Evolutionary conservation across 2,113 vertebrate species (phyloP).

Genomic region (Brevimyrus niger): DNA sequence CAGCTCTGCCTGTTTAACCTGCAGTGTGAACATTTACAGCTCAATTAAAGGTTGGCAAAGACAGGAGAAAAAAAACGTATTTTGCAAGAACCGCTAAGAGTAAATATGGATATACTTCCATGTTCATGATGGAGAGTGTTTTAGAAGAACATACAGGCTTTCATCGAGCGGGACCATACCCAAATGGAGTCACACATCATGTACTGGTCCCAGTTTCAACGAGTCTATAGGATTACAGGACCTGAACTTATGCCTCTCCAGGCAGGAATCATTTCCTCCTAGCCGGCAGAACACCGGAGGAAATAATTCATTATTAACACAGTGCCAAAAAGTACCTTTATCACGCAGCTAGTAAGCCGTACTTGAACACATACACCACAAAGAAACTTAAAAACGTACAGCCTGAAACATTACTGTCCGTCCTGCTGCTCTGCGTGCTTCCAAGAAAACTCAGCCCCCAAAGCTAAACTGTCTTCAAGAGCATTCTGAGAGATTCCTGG

Average conservation of each 20-base stretch:
- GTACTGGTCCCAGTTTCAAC: neutral
- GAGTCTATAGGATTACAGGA: neutral
- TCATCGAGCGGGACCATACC: neutral
- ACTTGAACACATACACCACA: neutral
- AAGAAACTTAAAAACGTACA: neutral
- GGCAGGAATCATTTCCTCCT: neutral
- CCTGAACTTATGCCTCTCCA: neutral
- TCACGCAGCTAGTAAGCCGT: neutral
- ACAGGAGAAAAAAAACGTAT: neutral
- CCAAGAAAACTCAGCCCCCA: slow-evolving; percentile 49
- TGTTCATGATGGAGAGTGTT: neutral
- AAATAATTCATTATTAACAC: slow-evolving; percentile 30
- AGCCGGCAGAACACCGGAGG: neutral
- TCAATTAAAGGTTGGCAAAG: neutral
- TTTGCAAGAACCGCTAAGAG: neutral
- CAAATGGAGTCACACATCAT: neutral
- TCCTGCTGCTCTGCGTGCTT: slow-evolving; percentile 42
- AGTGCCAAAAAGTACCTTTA: neutral
- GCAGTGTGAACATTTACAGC: neutral
- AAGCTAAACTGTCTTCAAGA: slow-evolving; percentile 42
- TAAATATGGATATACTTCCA: neutral
- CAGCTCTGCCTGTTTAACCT: neutral
- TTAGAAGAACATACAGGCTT: neutral
- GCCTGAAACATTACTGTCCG: slow-evolving; percentile 9
- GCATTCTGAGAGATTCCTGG: slow-evolving; percentile 27